Evolutionary conservation across 2,888 invertebrate species (phyloP).

Genomic region (Chesias legatella): DNA sequence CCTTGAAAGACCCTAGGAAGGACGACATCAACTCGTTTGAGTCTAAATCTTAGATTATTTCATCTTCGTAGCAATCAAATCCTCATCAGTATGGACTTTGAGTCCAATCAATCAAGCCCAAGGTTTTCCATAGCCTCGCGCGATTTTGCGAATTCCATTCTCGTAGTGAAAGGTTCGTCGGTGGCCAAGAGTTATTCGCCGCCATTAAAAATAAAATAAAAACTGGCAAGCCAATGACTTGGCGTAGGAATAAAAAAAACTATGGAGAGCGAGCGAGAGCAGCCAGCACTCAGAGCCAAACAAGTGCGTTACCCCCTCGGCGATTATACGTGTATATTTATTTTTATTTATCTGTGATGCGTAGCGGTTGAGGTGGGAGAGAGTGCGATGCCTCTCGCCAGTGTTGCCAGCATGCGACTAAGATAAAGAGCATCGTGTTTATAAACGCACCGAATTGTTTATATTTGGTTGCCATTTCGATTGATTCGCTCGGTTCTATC

Average conservation of each 20-base stretch:
- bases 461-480: slow-evolving; percentile 25
- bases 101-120: slow-evolving; percentile 5
- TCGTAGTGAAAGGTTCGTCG: slow-evolving; percentile 61
- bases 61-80: slow-evolving; percentile 5
- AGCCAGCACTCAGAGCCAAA: slow-evolving; percentile 50
- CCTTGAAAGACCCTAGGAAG: no score
- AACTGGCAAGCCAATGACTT: slow-evolving; percentile 70
- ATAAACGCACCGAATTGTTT: slow-evolving; percentile 31
- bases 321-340: slow-evolving; percentile 62
- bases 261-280: slow-evolving; percentile 58
- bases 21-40: no score
- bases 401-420: slow-evolving; percentile 21
- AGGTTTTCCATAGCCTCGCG: slow-evolving; percentile 11
- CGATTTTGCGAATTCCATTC: slow-evolving; percentile 27
- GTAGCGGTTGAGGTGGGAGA: slow-evolving; percentile 38
- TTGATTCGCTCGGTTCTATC: slow-evolving; percentile 15
- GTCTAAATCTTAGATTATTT: slow-evolving; percentile 15
- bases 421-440: slow-evolving; percentile 30
- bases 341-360: slow-evolving; percentile 58
- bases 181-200: slow-evolving; percentile 52
- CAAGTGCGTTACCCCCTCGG: slow-evolving; percentile 79
- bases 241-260: slow-evolving; percentile 58
- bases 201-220: slow-evolving; percentile 62
- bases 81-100: slow-evolving; percentile 2
- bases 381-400: slow-evolving; percentile 20